These are phyloP conservation scores for Syrphus vitripennis DNA, from an alignment of 2,888 invertebrate species.

Conservation along the genomic window DNA sequence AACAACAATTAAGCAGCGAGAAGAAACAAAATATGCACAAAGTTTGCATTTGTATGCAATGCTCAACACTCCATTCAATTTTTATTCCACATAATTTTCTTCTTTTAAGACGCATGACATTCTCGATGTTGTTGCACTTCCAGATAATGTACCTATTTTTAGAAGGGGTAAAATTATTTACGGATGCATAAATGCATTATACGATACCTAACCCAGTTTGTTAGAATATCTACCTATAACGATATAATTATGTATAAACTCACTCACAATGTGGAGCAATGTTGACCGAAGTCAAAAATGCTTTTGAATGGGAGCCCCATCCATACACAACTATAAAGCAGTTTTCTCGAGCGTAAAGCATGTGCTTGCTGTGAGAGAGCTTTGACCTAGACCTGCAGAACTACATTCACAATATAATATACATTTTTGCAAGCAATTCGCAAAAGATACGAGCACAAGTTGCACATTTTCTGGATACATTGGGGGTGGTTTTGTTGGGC, in stretches of 20 bases:
- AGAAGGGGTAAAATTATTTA: slow-evolving; percentile 63
- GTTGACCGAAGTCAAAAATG: slow-evolving; percentile 41
- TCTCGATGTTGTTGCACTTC: slow-evolving; percentile 47
- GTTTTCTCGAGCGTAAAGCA: slow-evolving; percentile 34
- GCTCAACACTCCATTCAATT: slow-evolving; percentile 33
- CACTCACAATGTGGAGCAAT: slow-evolving; percentile 17
- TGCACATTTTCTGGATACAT: slow-evolving; percentile 25
- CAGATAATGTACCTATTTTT: slow-evolving; percentile 59
- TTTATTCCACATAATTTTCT: neutral
- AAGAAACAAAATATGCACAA: neutral
- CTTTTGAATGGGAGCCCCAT: slow-evolving; percentile 36
- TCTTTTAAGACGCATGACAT: slow-evolving; percentile 15
- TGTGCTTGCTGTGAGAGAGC: slow-evolving; percentile 54
- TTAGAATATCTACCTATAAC: neutral
- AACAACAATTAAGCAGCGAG: slow-evolving; percentile 13
- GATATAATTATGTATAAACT: slow-evolving; percentile 10
- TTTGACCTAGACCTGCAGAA: slow-evolving; percentile 69
- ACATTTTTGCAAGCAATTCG: slow-evolving; percentile 15
- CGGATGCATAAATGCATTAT: slow-evolving; percentile 64
- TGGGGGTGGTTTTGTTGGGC: slow-evolving; percentile 17
- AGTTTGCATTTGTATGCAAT: slow-evolving; percentile 30
- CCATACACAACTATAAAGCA: no score
- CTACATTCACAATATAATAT: slow-evolving; percentile 56
- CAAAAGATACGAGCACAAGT: slow-evolving; percentile 25
- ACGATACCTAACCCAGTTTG: slow-evolving; percentile 55